Conservation (phyloP, 2,888 invertebrate genomes). For the Mythimna vitellina region DNA sequence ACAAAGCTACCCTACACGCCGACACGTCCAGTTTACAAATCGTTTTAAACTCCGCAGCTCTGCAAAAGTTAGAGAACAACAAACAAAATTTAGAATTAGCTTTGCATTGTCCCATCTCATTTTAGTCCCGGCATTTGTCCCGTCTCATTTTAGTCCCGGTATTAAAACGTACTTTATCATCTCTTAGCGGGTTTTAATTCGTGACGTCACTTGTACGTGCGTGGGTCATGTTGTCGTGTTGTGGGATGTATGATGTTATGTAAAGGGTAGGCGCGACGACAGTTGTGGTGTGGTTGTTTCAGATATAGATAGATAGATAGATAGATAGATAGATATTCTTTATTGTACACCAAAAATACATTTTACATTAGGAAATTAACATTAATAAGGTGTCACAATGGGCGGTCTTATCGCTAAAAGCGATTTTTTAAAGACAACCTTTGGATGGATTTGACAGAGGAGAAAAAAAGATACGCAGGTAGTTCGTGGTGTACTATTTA, state of each 20-base stretch:
- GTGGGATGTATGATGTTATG: slow-evolving; percentile 3
- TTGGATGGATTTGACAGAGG: no score
- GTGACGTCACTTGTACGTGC: slow-evolving; percentile 54
- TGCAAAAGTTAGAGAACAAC: slow-evolving; percentile 44
- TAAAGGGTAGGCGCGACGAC: neutral
- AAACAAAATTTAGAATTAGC: slow-evolving; percentile 47
- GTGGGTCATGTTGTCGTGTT: slow-evolving; percentile 37
- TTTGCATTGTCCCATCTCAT: slow-evolving; percentile 39
- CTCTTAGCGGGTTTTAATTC: slow-evolving; percentile 56
- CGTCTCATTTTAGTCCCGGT: slow-evolving; percentile 47
- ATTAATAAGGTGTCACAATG: no score
- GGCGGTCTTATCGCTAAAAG: no score
- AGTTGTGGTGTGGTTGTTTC: slow-evolving; percentile 27
- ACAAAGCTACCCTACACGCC: slow-evolving; percentile 6
- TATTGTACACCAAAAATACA: no score
- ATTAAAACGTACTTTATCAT: slow-evolving; percentile 64
- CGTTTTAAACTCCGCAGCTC: slow-evolving; percentile 36
- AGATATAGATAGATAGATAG: no score
- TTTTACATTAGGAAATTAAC: no score
- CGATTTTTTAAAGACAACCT: no score
- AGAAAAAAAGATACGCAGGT: no score
- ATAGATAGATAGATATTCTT: no score
- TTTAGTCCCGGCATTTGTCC: slow-evolving; percentile 51
- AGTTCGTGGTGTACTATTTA: no score
- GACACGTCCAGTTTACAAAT: slow-evolving; percentile 29